Conservation (phyloP, 2,113 vertebrate genomes). For the Charina bottae region DNA sequence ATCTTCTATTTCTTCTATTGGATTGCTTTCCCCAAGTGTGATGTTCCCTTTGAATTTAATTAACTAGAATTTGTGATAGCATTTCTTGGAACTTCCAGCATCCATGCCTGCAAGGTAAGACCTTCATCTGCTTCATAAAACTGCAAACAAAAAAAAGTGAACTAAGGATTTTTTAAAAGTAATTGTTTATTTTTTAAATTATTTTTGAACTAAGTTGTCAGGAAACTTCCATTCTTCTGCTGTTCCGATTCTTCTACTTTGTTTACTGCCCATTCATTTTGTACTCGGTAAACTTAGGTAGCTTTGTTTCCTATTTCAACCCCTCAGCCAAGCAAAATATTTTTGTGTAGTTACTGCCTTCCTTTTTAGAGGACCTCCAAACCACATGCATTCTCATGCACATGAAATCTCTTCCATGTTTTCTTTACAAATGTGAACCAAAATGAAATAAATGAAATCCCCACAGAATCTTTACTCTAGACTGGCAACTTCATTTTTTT, state of each 20-base stretch:
- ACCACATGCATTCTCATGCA: neutral
- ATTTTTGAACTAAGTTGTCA: neutral
- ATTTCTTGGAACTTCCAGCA: conserved; percentile 16
- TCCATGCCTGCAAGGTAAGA: conserved; percentile 3
- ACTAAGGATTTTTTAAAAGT: neutral
- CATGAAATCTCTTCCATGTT: neutral
- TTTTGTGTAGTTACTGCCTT: neutral
- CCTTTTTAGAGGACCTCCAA: neutral
- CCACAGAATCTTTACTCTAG: neutral
- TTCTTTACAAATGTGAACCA: neutral
- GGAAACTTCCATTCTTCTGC: neutral
- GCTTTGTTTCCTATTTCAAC: neutral
- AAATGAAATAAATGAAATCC: neutral
- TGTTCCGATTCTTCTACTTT: neutral
- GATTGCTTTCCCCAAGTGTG: conserved; percentile 1
- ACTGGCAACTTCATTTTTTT: neutral
- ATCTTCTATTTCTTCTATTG: conserved; percentile 26
- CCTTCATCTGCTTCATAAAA: neutral
- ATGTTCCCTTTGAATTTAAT: conserved; percentile 25
- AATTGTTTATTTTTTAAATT: neutral
- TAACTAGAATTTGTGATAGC: conserved; percentile 20
- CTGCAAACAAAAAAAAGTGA: no score
- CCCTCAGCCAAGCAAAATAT: neutral
- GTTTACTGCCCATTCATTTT: neutral
- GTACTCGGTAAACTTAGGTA: neutral